Base-by-base conservation (phyloP, 2,888 invertebrate species). In the Cordilura impudica region DNA sequence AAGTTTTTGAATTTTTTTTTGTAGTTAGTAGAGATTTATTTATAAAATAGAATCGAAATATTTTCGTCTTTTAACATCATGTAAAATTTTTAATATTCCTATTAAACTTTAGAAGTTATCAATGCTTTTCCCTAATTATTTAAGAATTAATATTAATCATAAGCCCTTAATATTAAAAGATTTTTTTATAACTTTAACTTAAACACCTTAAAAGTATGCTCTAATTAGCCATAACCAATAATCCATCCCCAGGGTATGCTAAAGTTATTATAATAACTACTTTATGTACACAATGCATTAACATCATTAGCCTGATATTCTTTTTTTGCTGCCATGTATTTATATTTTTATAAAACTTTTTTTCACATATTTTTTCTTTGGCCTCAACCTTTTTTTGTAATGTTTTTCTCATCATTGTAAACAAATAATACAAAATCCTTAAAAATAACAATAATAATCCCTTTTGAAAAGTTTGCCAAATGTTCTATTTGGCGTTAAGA, bases 381-480 rank as follows among this genome's bases (percentile, higher is more conserved):
- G 5, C 10, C 5, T 31, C 2, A 31, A 31, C 12, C 35, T 12
- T n/a, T 12, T n/a, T 39, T 39, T 12, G 4, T 1, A 12, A 12
- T 39, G 35, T 39, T n/a, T 39, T 4, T 39, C n/a, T n/a, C 12
- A 39, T 5, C n/a, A 39, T 12, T 39, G n/a, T 1, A 39, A 39
- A 39, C 10, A 39, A 39, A 39, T 12, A 35, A 58, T 56, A 26
- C 45, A 31, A 72, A 66, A 78, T 74, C 69, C 70, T 60, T 66
- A 71, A 60, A 51, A 53, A 54, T 19, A 70, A 75, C 67, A 74
- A 70, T 29, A 65, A n/a, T 65, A 70, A 70, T 74, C 67, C 58
- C 58, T 75, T 74, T 21, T 19, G 19, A 53, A 70, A 61, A 58
- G 5, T 12, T 58, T 58, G n/a, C 16, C 26, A n/a, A 19, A 14